These are phyloP conservation scores for Stratiolaelaps scimitus DNA, from an alignment of 1,140 invertebrate species.

Conservation along the genomic window DNA sequence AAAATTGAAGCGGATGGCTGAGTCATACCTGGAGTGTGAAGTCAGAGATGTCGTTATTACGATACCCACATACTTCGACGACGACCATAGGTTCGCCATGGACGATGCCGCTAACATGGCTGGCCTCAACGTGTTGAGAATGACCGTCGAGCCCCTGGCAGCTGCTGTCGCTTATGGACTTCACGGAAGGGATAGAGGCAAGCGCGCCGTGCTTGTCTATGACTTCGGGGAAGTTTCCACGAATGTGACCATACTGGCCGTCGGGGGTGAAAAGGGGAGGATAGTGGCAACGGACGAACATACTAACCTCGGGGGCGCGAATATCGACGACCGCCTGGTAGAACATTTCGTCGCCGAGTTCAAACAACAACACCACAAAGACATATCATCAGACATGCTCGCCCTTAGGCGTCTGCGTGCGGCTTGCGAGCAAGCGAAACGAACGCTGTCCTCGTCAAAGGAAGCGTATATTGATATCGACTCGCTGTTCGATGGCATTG, in stretches of 20 bases:
- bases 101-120: conserved; percentile 33
- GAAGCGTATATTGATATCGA: conserved; percentile 40
- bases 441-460: conserved; percentile 52
- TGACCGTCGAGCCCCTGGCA: conserved; percentile 35
- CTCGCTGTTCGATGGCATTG: conserved; percentile 81
- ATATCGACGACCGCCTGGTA: conserved; percentile 33
- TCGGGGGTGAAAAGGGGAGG: too few species aligned
- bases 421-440: conserved; percentile 84
- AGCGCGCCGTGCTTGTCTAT: conserved; percentile 32
- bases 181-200: background rate
- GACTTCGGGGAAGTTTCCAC: conserved; percentile 37
- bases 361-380: conserved; percentile 36
- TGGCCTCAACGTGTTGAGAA: conserved; percentile 33
- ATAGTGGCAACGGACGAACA: too few species aligned
- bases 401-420: conserved; percentile 58
- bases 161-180: conserved; percentile 35
- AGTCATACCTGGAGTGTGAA: conserved; percentile 31
- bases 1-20: conserved; percentile 42
- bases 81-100: conserved; percentile 39
- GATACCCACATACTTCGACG: conserved; percentile 44
- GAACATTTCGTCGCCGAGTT: conserved; percentile 37
- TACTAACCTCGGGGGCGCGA: too few species aligned
- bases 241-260: too few species aligned
- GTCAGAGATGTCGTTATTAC: conserved; percentile 43
- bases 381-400: conserved; percentile 33